phyloP scores from a whole-genome alignment of 2,797 vertebrate species.

The Telmatherina bonti region DNA sequence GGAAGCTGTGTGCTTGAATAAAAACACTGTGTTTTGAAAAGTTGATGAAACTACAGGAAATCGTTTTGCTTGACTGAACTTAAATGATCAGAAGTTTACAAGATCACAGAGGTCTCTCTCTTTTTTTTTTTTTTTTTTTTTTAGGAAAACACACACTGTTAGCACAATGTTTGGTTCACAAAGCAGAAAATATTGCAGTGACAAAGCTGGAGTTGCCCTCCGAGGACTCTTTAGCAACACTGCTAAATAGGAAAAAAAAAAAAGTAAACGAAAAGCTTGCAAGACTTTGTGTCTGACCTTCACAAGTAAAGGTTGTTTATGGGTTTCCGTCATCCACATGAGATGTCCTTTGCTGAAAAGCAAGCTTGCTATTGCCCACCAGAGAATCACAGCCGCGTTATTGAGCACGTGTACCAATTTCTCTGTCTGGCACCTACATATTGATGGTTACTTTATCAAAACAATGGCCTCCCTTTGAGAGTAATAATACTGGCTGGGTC shows the following conservation, averaged over 20 bases:
- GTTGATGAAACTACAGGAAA: slow-evolving; percentile 6
- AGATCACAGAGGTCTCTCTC: neutral
- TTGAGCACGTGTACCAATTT: slow-evolving; percentile 52
- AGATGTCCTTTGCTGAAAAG: slow-evolving; percentile 48
- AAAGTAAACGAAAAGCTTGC: neutral
- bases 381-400: slow-evolving; percentile 53
- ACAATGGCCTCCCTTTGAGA: slow-evolving; percentile 59
- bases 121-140: too few relatives aligned
- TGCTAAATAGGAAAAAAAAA: slow-evolving; percentile 4
- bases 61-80: slow-evolving; percentile 6
- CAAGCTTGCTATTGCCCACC: slow-evolving; percentile 45
- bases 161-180: slow-evolving; percentile 4
- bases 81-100: neutral
- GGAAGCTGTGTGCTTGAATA: slow-evolving; percentile 12
- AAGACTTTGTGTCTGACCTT: slow-evolving; percentile 56
- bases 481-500: slow-evolving; percentile 31
- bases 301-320: slow-evolving; percentile 41
- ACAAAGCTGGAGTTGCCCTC: slow-evolving; percentile 15
- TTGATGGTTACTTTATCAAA: slow-evolving; percentile 58
- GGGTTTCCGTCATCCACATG: slow-evolving; percentile 43
- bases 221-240: slow-evolving; percentile 27
- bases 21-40: neutral
- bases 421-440: slow-evolving; percentile 66
- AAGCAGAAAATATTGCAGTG: slow-evolving; percentile 18
- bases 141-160: slow-evolving; percentile 15